Base-by-base conservation (phyloP, 2,888 invertebrate species). In the Galeruca laticollis region DNA sequence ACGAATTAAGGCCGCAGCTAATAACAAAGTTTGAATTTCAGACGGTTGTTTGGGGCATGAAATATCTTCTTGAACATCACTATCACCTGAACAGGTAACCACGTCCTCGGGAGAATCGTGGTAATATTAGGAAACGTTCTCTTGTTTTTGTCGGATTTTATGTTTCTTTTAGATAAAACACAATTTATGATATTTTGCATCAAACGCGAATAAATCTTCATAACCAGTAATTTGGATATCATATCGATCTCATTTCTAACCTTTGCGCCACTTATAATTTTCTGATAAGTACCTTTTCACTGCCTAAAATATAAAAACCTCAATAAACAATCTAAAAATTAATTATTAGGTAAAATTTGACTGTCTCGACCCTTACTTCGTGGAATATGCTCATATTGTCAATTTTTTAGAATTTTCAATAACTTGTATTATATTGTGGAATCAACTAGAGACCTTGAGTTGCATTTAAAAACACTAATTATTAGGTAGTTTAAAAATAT, bases 141-240 rank as follows among this genome's bases (percentile, higher is more conserved):
- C n/a, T n/a, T n/a, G n/a, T n/a, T n/a, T n/a, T n/a, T n/a, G n/a
- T n/a, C n/a, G n/a, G n/a, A n/a, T n/a, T n/a, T n/a, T n/a, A n/a
- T n/a, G n/a, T n/a, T n/a, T n/a, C n/a, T n/a, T n/a, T n/a, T n/a
- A n/a, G n/a, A n/a, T n/a, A n/a, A n/a, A 70, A 64, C 70, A 72
- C 13, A 52, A 60, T 60, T 70, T 68, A 59, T 70, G 72, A 60
- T 72, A 72, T 64, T 72, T 70, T 6, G 72, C 72, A 68, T 70
- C 70, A 63, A 37, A 70, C 8, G 72, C 72, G 54, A 70, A 70
- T 54, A 54, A 49, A 21, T 31, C n/a, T n/a, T n/a, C n/a, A n/a
- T n/a, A n/a, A n/a, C n/a, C n/a, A n/a, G n/a, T 52, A 70, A 56
- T 68, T 68, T 70, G 3, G 63, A 43, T 37, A 70, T 62, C 72